Conservation (phyloP, 2,888 invertebrate species). For the Scotopteryx bipunctaria region DNA sequence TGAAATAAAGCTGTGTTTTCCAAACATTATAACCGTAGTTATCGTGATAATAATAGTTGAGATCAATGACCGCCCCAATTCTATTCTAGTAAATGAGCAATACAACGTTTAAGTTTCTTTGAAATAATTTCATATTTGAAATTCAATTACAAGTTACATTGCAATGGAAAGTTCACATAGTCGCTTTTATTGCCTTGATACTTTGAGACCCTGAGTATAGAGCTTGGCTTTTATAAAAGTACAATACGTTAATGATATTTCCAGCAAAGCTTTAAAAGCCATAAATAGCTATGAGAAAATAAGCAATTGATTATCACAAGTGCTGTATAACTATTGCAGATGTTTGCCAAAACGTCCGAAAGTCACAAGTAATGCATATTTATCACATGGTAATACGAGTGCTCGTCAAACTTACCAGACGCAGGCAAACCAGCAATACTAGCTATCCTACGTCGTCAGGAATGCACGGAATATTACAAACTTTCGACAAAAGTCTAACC, state of each 20-base stretch:
- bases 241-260: too few species aligned
- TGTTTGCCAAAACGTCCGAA: background rate
- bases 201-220: conserved; percentile 2
- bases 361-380: background rate
- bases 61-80: conserved; percentile 74
- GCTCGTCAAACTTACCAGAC: conserved; percentile 17
- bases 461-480: too few species aligned
- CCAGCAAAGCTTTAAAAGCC: too few species aligned
- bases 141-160: conserved; percentile 17
- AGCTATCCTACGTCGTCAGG: conserved; percentile 23
- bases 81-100: conserved; percentile 62
- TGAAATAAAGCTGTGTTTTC: conserved; percentile 61
- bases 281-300: conserved; percentile 5
- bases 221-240: too few species aligned
- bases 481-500: conserved; percentile 27
- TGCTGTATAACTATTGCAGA: too few species aligned
- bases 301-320: background rate
- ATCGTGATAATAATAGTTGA: conserved; percentile 69
- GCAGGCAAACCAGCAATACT: conserved; percentile 26
- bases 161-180: conserved; percentile 26
- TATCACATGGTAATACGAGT: conserved; percentile 2
- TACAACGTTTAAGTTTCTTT: conserved; percentile 54
- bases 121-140: conserved; percentile 37
- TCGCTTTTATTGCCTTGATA: conserved; percentile 18
- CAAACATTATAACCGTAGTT: conserved; percentile 62